phyloP scores from a whole-genome alignment of 92 coral and sea anemone species.

The Epizoanthus scotinus region DNA sequence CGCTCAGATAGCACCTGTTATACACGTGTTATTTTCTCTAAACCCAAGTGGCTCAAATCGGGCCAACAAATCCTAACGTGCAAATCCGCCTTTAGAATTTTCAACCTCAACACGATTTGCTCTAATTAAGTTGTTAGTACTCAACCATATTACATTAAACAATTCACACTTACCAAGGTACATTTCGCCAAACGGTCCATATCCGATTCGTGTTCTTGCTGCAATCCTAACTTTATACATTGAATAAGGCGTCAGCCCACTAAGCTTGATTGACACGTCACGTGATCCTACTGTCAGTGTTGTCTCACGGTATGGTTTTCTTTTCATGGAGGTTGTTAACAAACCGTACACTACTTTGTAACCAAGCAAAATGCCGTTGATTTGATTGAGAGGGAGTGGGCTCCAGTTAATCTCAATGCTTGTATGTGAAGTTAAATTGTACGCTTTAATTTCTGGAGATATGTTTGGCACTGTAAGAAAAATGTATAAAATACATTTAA shows the following conservation, averaged over 20 bases:
- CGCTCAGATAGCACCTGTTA: too few species aligned
- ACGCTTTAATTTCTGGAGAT: constrained; percentile 49
- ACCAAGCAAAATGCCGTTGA: constrained; percentile 59
- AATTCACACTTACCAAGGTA: constrained; percentile 49
- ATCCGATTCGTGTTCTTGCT: constrained; percentile 42
- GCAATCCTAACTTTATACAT: constrained; percentile 37
- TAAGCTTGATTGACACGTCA: background rate
- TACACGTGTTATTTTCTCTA: too few species aligned
- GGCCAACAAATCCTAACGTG: too few species aligned
- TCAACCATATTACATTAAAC: background rate
- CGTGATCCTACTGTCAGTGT: constrained; percentile 2
- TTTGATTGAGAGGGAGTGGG: constrained; percentile 47
- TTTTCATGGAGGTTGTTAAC: constrained; percentile 41
- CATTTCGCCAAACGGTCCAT: constrained; percentile 47
- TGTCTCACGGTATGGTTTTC: background rate
- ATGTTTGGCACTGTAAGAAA: constrained; percentile 53
- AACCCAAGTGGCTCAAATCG: too few species aligned
- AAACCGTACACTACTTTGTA: constrained; percentile 50
- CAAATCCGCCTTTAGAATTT: too few species aligned
- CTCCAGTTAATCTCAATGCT: constrained; percentile 51
- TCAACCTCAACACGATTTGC: too few species aligned
- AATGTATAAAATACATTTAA: background rate
- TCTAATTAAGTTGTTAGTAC: too few species aligned
- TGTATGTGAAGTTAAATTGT: constrained; percentile 61
- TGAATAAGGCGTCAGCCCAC: constrained; percentile 34